Base-by-base conservation (phyloP, 1,140 invertebrate species). In the Galleria mellonella region DNA sequence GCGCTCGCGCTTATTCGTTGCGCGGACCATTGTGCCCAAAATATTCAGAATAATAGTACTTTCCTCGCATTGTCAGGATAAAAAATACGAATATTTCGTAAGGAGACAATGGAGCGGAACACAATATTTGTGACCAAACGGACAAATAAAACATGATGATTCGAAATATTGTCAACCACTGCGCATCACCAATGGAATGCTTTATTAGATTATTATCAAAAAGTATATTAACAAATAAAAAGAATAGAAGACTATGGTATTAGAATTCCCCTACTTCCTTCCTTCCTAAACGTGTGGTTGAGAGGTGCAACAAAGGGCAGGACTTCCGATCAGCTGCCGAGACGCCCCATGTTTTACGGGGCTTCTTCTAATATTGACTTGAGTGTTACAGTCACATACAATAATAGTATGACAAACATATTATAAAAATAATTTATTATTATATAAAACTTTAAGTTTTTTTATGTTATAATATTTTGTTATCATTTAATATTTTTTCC, bases 321-420 rank as follows among this genome's bases (percentile, higher is more conserved):
- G 58, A 81, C 73, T 83, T 83, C 77, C 79, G 75, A 83, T 83
- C 79, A 83, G 77, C 79, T 83, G 79, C 62, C 65, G 44, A 51
- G 55, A 64, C 62, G 59, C 79, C 76, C 61, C 50, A 53, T 53
- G 54, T 68, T 73, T 81, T 70, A 70, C 68, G 60, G 47, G 76
- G 79, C 74, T 83, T 82, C 79, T 60, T 75, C 63, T 72, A 72
- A 73, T 65, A 69, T 73, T 70, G 60, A 72, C 65, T 60, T 58
- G 40, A 11, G 32, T 37, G 43, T 30, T 29, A 46, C 27, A 51
- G 43, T 39, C 48, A 50, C 50, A 53, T 43, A 29, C 15, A 9
- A 39, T 9, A 32, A 9, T 43, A 38, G 17, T 23, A 23, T 6
- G 17, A 23, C 17, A 23, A 23, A 6, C 6, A 23, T 23, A 23